Base-by-base conservation (phyloP, 1,140 invertebrate genomes). In the Papilio xuthus region DNA sequence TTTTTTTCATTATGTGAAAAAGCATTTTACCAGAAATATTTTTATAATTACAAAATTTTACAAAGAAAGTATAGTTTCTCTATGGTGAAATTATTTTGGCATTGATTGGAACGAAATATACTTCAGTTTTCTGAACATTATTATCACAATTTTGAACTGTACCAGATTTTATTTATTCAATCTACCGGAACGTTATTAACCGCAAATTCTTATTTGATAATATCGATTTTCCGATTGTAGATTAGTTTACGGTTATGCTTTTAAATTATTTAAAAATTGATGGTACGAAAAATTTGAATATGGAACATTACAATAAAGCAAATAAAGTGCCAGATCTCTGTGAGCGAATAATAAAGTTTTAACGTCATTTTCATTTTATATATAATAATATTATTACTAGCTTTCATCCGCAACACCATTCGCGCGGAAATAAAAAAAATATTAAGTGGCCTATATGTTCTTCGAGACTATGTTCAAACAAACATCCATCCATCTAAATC, bases 201-300 rank as follows among this genome's bases (percentile, higher is more conserved):
- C 70, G 70, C 70, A 72, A 72, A 44, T 72, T 9, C 20, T 72
- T 23, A 72, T 72, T 47, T 26, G 18, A 44, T 41, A 72, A 72
- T 72, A 72, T 41, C 18, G 20, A 71, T 42, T 71, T 15, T 28
- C 60, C 3, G 26, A 60, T 60, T 9, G 10, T n/a, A 26, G 23
- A 63, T 28, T 26, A 26, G 60, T 63, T 63, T 63, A 63, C 60
- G 26, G 60, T 63, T 28, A 28, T 26, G 23, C 4, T 63, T 63
- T 63, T 63, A 63, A 63, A 63, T 63, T 63, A 63, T 26, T 63
- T 4, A 63, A 32, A 26, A 26, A 15, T 63, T 26, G 10, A 60
- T 50, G 44, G 44, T 56, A 20, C 56, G 10, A 23, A 23, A 6
- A 15, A 63, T 63, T 26, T 28, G 6, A 28, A 18, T 63, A 63